Conservation (phyloP, 2,113 vertebrate genomes). For the Octodon degus region DNA sequence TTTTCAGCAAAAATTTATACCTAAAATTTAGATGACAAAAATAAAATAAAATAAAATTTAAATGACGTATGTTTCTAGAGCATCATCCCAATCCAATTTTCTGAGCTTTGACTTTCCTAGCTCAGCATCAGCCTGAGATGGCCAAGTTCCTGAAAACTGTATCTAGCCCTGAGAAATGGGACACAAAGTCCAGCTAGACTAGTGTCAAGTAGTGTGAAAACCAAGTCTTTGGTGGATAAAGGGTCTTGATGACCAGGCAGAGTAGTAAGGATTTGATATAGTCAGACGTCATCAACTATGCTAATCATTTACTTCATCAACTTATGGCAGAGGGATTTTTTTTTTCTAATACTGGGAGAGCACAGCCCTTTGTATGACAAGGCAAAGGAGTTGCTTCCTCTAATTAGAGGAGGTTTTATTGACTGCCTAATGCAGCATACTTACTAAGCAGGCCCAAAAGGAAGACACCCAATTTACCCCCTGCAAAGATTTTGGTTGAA, state of each 20-base stretch:
- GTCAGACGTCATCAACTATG: slow-evolving; percentile 17
- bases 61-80: not conserved
- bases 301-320: slow-evolving; percentile 49
- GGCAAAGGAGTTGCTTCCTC: slow-evolving; percentile 63
- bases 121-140: not conserved
- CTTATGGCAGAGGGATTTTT: not conserved
- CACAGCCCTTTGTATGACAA: slow-evolving; percentile 53
- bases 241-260: not conserved
- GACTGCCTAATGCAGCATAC: slow-evolving; percentile 36
- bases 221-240: not conserved
- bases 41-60: not conserved
- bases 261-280: slow-evolving; percentile 21
- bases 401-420: slow-evolving; percentile 52
- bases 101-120: not conserved
- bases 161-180: not conserved
- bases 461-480: slow-evolving; percentile 52
- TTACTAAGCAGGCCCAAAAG: slow-evolving; percentile 64
- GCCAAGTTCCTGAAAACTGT: slow-evolving; percentile 38
- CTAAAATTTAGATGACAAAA: not conserved
- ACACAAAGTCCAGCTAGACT: not conserved
- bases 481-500: slow-evolving; percentile 61
- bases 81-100: not conserved
- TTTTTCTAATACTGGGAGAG: slow-evolving; percentile 58
- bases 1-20: not conserved
- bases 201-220: slow-evolving; percentile 33